Evolutionary conservation across 2,888 invertebrate species (phyloP).

Genomic region (Caenorhabditis sp.): DNA sequence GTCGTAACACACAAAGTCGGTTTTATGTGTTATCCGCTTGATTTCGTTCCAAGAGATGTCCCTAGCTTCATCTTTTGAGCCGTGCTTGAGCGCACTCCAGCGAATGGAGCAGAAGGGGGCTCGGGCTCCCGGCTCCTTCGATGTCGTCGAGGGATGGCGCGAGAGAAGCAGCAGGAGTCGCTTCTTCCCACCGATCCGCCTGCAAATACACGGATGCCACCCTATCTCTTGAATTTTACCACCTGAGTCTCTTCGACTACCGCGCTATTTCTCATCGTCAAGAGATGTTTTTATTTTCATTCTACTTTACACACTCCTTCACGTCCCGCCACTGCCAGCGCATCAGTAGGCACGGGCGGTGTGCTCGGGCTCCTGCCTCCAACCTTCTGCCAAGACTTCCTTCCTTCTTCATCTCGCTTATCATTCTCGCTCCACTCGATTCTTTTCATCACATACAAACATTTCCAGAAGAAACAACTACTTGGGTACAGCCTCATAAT

Average conservation of each 20-base stretch:
- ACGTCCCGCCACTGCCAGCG: conserved; percentile 37
- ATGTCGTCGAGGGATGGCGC: conserved; percentile 45
- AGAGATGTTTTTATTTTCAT: conserved; percentile 59
- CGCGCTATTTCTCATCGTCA: conserved; percentile 31
- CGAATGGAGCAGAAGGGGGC: conserved; percentile 38
- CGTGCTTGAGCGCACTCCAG: conserved; percentile 34
- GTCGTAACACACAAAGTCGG: conserved; percentile 30
- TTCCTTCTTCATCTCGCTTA: conserved; percentile 29
- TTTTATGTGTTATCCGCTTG: conserved; percentile 55
- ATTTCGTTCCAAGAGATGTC: conserved; percentile 43
- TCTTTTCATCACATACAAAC: neutral
- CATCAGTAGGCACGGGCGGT: conserved; percentile 45
- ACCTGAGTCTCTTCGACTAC: conserved; percentile 19
- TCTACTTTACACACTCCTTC: conserved; percentile 48
- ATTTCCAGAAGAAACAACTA: conserved; percentile 33
- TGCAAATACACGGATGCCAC: conserved; percentile 33
- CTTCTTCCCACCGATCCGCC: conserved; percentile 32
- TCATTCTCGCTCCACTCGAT: conserved; percentile 15
- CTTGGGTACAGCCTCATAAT: conserved; percentile 69
- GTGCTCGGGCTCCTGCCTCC: conserved; percentile 53
- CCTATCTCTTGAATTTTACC: conserved; percentile 18
- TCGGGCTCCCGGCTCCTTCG: conserved; percentile 48
- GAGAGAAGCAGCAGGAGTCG: conserved; percentile 36
- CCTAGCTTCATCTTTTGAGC: conserved; percentile 46
- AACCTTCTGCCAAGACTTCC: conserved; percentile 10